Evolutionary conservation across 2,888 invertebrate species (phyloP).

Genomic region (Auanema sp.): DNA sequence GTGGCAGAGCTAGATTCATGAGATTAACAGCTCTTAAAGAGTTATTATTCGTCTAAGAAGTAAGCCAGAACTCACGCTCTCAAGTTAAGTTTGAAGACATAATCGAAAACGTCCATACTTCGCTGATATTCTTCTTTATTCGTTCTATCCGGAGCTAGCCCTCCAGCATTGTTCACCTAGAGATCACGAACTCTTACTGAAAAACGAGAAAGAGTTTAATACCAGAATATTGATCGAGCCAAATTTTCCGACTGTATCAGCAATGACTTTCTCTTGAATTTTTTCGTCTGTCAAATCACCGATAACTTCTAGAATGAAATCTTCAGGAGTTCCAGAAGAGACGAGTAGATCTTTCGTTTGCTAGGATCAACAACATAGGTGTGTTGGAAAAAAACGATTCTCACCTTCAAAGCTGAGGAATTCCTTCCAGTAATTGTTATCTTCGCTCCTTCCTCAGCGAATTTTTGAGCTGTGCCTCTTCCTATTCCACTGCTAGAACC

Average conservation of each 20-base stretch:
- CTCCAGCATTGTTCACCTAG: constrained; percentile 20
- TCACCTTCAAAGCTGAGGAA: constrained; percentile 3
- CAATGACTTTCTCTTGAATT: too few species aligned
- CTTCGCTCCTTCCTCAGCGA: constrained; percentile 15
- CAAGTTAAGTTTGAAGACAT: constrained; percentile 14
- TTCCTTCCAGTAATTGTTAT: constrained; percentile 16
- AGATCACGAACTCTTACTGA: too few species aligned
- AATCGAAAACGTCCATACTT: constrained; percentile 11
- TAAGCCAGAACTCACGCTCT: constrained; percentile 10
- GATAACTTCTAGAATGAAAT: too few species aligned
- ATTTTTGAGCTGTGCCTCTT: constrained; percentile 10
- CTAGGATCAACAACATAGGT: too few species aligned
- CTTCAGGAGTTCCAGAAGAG: background rate
- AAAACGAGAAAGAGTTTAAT: background rate
- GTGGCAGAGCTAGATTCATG: constrained; percentile 22
- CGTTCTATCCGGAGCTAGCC: constrained; percentile 15
- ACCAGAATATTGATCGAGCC: too few species aligned
- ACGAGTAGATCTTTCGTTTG: background rate
- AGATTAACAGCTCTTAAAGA: constrained; percentile 29
- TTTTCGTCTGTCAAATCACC: too few species aligned
- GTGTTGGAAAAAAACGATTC: too few species aligned
- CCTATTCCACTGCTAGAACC: constrained; percentile 18
- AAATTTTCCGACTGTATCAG: too few species aligned
- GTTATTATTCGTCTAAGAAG: too few species aligned
- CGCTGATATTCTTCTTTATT: constrained; percentile 7